These are phyloP conservation scores for Portunus trituberculatus DNA, from an alignment of 1,140 invertebrate species.

Conservation along the genomic window DNA sequence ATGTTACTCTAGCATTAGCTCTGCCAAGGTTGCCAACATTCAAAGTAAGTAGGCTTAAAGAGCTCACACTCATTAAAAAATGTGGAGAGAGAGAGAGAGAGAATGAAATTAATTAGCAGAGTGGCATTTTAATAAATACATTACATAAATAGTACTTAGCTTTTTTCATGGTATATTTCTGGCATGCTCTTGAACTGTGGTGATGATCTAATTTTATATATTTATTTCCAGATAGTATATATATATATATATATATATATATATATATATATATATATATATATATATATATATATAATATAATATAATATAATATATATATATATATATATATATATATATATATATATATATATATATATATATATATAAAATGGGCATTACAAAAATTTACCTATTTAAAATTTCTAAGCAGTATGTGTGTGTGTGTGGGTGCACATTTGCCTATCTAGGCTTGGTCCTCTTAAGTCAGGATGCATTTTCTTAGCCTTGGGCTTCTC, in stretches of 20 bases:
- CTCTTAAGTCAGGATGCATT: background rate
- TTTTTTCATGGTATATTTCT: background rate
- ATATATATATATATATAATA: background rate
- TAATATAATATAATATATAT: background rate
- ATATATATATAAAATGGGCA: too few relatives aligned
- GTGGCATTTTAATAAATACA: background rate
- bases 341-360: background rate
- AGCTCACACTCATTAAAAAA: too few relatives aligned
- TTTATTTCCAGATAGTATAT: background rate
- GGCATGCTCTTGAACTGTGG: background rate
- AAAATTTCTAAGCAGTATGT: too few relatives aligned
- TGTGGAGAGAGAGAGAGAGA: too few relatives aligned
- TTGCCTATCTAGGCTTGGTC: too few relatives aligned
- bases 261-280: background rate
- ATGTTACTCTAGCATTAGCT: too few relatives aligned
- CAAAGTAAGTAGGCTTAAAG: too few relatives aligned
- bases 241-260: background rate
- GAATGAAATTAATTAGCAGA: too few relatives aligned
- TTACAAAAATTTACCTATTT: too few relatives aligned
- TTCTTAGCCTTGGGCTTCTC: conserved; percentile 78
- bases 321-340: conserved; percentile 1
- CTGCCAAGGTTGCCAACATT: too few relatives aligned
- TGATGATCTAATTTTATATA: background rate
- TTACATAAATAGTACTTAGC: background rate
- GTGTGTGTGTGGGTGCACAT: background rate